These are phyloP conservation scores for Phymatocera aterrima DNA, from an alignment of 2,888 invertebrate species.

Conservation along the genomic window DNA sequence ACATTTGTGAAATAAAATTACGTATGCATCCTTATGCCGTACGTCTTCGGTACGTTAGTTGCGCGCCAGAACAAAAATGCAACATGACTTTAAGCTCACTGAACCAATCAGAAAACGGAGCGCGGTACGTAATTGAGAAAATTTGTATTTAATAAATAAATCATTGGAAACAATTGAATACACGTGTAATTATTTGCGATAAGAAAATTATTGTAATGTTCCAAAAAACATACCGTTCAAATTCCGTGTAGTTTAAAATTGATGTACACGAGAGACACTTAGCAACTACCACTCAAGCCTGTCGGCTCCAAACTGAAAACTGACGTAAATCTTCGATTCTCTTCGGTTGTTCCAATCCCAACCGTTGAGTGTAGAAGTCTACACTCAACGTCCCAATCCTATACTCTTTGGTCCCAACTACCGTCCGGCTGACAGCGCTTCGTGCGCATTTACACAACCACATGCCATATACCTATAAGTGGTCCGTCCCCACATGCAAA, in stretches of 20 bases:
- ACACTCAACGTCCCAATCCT: no score
- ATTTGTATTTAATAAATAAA: background rate
- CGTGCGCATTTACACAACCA: no score
- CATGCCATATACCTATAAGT: no score
- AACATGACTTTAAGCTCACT: background rate
- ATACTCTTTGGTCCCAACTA: no score
- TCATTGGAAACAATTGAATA: background rate
- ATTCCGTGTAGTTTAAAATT: background rate
- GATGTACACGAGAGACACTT: background rate
- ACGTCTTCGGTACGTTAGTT: no score
- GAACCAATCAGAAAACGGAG: background rate
- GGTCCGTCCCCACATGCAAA: no score
- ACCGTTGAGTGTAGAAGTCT: no score
- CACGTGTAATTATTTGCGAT: background rate
- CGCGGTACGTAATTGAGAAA: background rate
- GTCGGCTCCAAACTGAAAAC: background rate
- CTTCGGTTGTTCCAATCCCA: background rate
- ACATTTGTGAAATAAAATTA: no score
- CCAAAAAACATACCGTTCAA: background rate
- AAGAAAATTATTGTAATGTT: no score
- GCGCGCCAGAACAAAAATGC: conserved; percentile 1
- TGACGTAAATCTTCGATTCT: background rate
- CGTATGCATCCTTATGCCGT: no score
- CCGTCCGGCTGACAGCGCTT: no score
- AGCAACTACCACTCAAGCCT: background rate